These are phyloP conservation scores for Malurus alboscapulatus DNA, from an alignment of 2,113 vertebrate species.

Conservation along the genomic window DNA sequence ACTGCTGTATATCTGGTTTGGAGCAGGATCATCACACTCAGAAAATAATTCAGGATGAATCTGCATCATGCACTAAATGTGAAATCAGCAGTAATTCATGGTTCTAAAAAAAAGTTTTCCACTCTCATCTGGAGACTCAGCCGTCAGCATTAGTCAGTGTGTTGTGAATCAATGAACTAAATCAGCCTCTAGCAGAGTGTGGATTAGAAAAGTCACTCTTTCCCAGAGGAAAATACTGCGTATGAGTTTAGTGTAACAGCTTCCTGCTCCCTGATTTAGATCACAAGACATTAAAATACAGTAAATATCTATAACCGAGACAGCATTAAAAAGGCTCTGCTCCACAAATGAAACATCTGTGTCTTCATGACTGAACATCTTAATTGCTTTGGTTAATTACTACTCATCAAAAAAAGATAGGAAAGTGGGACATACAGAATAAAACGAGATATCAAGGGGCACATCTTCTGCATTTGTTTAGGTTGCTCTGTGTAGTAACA, in stretches of 20 bases:
- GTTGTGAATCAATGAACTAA: constrained; percentile 62
- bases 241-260: constrained; percentile 41
- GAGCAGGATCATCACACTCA: constrained; percentile 25
- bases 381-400: constrained; percentile 68
- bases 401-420: constrained; percentile 42
- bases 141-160: constrained; percentile 48
- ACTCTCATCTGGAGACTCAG: constrained; percentile 35
- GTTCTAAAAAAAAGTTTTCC: constrained; percentile 57
- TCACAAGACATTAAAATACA: constrained; percentile 35
- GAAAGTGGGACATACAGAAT: constrained; percentile 35
- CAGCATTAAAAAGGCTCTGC: constrained; percentile 32
- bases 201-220: constrained; percentile 46
- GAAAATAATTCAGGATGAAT: constrained; percentile 47
- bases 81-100: constrained; percentile 67
- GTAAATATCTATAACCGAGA: constrained; percentile 36
- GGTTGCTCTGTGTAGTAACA: neutral
- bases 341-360: constrained; percentile 50
- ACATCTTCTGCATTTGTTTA: neutral
- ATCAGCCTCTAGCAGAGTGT: constrained; percentile 44
- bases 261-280: constrained; percentile 58
- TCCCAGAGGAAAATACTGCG: constrained; percentile 45
- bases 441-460: neutral
- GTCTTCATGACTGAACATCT: neutral
- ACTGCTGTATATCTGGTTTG: neutral
- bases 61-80: constrained; percentile 36